Evolutionary conservation across 2,113 vertebrate genomes (phyloP), one percentile per base, ranked within the genome.

Genomic region (Progne subis): DNA sequence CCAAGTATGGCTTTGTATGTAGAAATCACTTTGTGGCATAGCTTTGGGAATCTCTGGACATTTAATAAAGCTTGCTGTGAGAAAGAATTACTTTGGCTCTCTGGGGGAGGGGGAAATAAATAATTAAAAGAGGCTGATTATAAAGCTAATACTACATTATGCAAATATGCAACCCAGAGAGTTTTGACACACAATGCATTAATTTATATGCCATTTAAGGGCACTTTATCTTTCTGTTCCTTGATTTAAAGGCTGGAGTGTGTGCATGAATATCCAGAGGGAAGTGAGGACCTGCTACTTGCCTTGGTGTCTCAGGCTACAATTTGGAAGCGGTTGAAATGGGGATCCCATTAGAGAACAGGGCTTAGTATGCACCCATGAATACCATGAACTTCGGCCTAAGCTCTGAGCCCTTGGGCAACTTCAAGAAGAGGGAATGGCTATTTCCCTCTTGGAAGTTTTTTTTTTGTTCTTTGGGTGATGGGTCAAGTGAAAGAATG

Each of bases 401-500:
- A 52, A 83, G 20, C 49, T 56, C 24, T 79, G 43, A 71, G 50
- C 80, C 90, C 76, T 80, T 3, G 1, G 82, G 85, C 71, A 91
- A n/a, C 34, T 67, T 76, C 50, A 63, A 67, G 71, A 68, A 63
- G 18, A 68, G 9, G 28, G 68, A 83, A 56, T 2, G 6, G 34
- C 59, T 53, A 28, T 21, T 88, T 88, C 14, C 15, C 41, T 77
- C 44, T 57, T 80, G 44, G 31, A 78, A 80, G 24, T 63, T 82
- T 77, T 70, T 61, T 61, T 57, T 80, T 91, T 88, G 34, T 85
- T 63, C 39, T 86, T 71, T 70, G 88, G 68, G 55, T 94, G 86
- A 92, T 44, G 32, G 69, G 80, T 96, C 94, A 92, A 93, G 37
- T 49, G 80, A 71, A 93, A 68, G 92, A 96, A 94, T 93, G 77